These are phyloP conservation scores for Meiosimyza platycephala DNA, from an alignment of 2,888 invertebrate species.

Conservation along the genomic window DNA sequence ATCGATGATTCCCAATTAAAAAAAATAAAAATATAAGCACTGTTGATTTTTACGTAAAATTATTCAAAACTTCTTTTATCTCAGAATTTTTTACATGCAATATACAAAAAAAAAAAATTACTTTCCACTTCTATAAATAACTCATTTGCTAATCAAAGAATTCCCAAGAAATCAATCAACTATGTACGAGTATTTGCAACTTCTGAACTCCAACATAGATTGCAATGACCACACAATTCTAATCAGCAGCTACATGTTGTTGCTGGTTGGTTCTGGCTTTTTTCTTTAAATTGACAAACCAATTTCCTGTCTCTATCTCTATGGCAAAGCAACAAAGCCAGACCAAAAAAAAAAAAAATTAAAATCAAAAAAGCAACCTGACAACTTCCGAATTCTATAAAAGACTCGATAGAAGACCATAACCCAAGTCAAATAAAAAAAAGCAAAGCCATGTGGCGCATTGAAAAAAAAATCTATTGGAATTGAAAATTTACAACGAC, in stretches of 20 bases:
- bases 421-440: background rate
- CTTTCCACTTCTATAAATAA: too few relatives aligned
- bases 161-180: constrained; percentile 1
- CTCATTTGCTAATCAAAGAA: background rate
- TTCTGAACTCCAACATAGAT: background rate
- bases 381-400: constrained; percentile 36
- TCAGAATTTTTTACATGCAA: too few relatives aligned
- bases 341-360: background rate
- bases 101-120: too few relatives aligned
- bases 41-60: too few relatives aligned
- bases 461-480: background rate
- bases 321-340: background rate
- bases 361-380: constrained; percentile 18
- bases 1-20: too few relatives aligned
- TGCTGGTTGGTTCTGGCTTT: constrained; percentile 4
- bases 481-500: background rate
- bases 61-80: background rate
- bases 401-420: background rate
- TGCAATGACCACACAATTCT: constrained; percentile 20
- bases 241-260: constrained; percentile 11
- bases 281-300: constrained; percentile 22
- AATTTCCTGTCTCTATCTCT: constrained; percentile 26
- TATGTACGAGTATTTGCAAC: background rate
- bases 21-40: too few relatives aligned
- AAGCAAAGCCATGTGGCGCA: background rate